Conservation (phyloP, 2,888 invertebrate species). For the Leucozona laternaria region DNA sequence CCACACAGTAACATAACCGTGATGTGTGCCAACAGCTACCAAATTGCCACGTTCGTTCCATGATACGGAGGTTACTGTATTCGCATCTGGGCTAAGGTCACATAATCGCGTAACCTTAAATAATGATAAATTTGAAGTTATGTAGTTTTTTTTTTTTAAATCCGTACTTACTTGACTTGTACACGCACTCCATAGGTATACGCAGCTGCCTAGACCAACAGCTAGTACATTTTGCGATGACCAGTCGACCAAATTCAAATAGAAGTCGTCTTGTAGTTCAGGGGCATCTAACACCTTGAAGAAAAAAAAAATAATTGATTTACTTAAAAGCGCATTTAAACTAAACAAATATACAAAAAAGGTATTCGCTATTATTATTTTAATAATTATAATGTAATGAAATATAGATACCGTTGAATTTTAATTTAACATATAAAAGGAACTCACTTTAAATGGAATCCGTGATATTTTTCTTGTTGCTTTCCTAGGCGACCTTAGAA, state of each 20-base stretch:
- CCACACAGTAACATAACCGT: slow-evolving; percentile 99
- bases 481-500: slow-evolving; percentile 97
- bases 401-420: neutral
- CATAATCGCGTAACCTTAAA: slow-evolving; percentile 94
- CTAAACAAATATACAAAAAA: neutral
- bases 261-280: slow-evolving; percentile 95
- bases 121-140: slow-evolving; percentile 23
- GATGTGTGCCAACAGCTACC: slow-evolving; percentile 99
- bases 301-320: neutral
- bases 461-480: slow-evolving; percentile 99
- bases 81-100: slow-evolving; percentile 96
- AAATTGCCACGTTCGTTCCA: slow-evolving; percentile 99
- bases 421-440: neutral
- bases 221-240: slow-evolving; percentile 99
- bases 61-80: slow-evolving; percentile 98
- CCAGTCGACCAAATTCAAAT: slow-evolving; percentile 99
- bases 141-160: neutral
- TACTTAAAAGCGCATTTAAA: neutral
- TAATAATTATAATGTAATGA: neutral
- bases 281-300: slow-evolving; percentile 82
- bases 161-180: slow-evolving; percentile 91
- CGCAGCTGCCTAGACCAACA: slow-evolving; percentile 98
- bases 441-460: slow-evolving; percentile 94
- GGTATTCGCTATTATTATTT: neutral
- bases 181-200: slow-evolving; percentile 99